These are phyloP conservation scores for Isurus oxyrinchus DNA, from an alignment of 2,113 vertebrate species.

Conservation along the genomic window DNA sequence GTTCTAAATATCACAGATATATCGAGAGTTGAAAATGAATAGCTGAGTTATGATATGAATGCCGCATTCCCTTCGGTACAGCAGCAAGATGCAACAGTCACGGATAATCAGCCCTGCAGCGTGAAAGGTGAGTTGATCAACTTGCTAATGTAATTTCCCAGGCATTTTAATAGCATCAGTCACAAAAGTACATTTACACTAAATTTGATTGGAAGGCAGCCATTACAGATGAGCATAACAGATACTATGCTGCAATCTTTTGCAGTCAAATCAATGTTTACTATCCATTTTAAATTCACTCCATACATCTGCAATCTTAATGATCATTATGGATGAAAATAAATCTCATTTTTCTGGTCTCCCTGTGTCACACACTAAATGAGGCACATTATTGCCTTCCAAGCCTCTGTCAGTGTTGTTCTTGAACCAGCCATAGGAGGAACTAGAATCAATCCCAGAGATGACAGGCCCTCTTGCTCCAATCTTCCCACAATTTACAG, in stretches of 20 bases:
- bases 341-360: background rate
- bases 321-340: background rate
- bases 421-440: background rate
- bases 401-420: background rate
- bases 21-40: background rate
- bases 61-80: background rate
- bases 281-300: background rate
- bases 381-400: background rate
- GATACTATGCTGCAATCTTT: background rate
- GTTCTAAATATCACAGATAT: background rate
- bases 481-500: background rate
- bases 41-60: background rate
- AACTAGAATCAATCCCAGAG: background rate
- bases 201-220: background rate
- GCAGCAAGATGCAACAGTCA: background rate
- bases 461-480: background rate
- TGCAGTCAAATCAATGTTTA: background rate
- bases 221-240: background rate
- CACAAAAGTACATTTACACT: background rate
- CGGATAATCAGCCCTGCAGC: background rate
- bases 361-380: background rate
- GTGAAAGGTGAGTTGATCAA: background rate
- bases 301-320: background rate
- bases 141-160: background rate
- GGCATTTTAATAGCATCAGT: background rate